Percentiles rank a stretch among this genome's conserved stretches.
These are phyloP conservation scores for Pogoniulus pusillus DNA, from an alignment of 2,797 vertebrate genomes.

Conservation along the genomic window DNA sequence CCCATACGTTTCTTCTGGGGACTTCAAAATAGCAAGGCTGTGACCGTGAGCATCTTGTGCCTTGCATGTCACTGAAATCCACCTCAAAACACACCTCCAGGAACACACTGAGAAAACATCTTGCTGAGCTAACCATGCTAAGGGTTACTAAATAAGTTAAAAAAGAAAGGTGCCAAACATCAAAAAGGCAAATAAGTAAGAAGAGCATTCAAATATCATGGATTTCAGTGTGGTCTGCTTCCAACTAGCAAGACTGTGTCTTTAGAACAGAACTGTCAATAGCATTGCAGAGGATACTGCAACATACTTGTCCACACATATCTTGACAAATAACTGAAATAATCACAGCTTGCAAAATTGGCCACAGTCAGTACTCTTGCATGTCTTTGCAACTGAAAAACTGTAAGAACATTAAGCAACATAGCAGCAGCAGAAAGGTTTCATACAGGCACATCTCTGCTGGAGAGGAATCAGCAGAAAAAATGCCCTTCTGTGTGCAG, in stretches of 20 bases:
- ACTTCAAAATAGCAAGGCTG: background rate
- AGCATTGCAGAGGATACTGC: conserved; percentile 43
- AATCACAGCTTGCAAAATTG: conserved; percentile 74
- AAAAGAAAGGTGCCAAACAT: background rate
- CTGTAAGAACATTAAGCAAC: conserved; percentile 73
- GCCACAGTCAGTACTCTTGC: conserved; percentile 70
- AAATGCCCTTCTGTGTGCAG: background rate
- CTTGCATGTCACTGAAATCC: background rate
- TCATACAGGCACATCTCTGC: background rate
- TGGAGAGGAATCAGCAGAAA: conserved; percentile 15
- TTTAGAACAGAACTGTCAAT: background rate
- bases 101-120: background rate
- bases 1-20: background rate
- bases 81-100: background rate
- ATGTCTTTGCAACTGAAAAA: conserved; percentile 70
- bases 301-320: conserved; percentile 33
- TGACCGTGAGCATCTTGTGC: background rate
- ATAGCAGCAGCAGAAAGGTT: conserved; percentile 27
- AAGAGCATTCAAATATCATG: background rate
- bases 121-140: background rate
- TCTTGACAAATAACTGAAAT: conserved; percentile 80
- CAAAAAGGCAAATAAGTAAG: background rate
- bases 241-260: background rate
- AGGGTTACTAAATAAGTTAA: background rate
- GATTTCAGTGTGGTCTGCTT: background rate